Evolutionary conservation across 2,113 vertebrate species (phyloP).

Genomic region (Atrichornis clamosus): DNA sequence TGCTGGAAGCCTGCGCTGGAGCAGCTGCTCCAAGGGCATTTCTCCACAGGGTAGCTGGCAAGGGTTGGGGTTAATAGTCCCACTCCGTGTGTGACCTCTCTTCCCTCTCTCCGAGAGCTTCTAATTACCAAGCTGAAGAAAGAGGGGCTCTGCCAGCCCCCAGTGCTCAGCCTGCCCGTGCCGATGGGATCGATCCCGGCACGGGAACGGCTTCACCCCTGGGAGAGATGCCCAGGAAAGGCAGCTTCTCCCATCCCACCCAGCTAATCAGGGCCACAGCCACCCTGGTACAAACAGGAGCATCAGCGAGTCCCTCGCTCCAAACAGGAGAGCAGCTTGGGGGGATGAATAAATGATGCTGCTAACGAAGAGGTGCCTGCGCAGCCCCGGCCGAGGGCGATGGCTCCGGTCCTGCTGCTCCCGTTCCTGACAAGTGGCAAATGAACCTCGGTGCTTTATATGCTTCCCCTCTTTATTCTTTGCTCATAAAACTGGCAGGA

Average conservation of each 20-base stretch:
- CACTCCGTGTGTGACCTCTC: slow-evolving; percentile 18
- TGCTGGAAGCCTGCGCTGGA: background rate
- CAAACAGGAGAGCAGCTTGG: background rate
- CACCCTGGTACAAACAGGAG: background rate
- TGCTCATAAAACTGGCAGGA: slow-evolving; percentile 58
- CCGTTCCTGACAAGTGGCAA: slow-evolving; percentile 61
- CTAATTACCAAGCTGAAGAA: slow-evolving; percentile 15
- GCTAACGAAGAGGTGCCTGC: background rate
- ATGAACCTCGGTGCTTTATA: slow-evolving; percentile 55
- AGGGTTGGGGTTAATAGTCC: slow-evolving; percentile 42
- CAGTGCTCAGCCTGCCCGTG: background rate
- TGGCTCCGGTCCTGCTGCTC: slow-evolving; percentile 1
- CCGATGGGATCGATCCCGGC: background rate
- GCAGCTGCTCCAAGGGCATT: slow-evolving; percentile 26
- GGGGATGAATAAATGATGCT: background rate
- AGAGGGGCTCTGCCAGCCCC: background rate
- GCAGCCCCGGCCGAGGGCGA: background rate
- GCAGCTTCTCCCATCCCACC: background rate
- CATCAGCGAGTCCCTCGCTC: background rate
- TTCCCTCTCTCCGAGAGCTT: background rate
- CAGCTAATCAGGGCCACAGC: background rate
- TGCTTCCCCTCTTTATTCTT: slow-evolving; percentile 54
- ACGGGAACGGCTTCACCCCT: background rate
- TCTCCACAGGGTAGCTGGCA: slow-evolving; percentile 30
- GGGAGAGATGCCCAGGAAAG: background rate